Evolutionary conservation across 2,797 vertebrate species (phyloP), one percentile per base, ranked within the genome.

Genomic region (Neosilurus mollespiculum): DNA sequence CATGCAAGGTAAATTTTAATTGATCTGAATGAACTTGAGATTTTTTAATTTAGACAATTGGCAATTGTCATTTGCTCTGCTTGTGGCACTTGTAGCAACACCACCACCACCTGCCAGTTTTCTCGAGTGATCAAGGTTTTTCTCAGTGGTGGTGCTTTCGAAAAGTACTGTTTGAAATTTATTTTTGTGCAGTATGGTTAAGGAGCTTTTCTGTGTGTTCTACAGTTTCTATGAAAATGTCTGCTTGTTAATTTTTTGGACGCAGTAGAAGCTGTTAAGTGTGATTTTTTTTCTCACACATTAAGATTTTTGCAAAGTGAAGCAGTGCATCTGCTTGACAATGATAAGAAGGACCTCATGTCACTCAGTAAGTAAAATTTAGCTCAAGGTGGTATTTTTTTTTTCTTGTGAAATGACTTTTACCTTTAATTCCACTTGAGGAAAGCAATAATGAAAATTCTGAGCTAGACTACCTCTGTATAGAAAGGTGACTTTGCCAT

Each of bases 261-360:
- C 54, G 8, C 54, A 59, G 30, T 58, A 76, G 26, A 26, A 75
- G 72, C 16, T 76, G 54, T 76, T 59, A 3, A 56, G 73, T 58
- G 54, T 22, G 30, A 58, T 30, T 30, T 30, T 30, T 30, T 30
- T 34, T 66, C 14, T 56, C 56, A 43, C 30, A 1, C 26, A 59
- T 9, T 4, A 70, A 49, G 30, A 70, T 49, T 70, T 69, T 9
- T 43, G 58, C 59, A 71, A 62, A 64, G 71, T 80, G 79, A 91
- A 90, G 85, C 78, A 81, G 85, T 76, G 85, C 58, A 71, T 89
- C 90, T 92, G 92, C 82, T 75, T 70, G 82, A 70, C 81, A 5
- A 88, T 88, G 92, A 93, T 92, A 92, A 90, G 90, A 76, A 67
- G 83, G 81, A 61, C 79, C 73, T 83, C 64, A 34, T 70, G 65